A percentile compares a stretch with the other conserved stretches of the same genome.
phyloP scores from a whole-genome alignment of 2,888 invertebrate genomes.

The Coremacera marginata region DNA sequence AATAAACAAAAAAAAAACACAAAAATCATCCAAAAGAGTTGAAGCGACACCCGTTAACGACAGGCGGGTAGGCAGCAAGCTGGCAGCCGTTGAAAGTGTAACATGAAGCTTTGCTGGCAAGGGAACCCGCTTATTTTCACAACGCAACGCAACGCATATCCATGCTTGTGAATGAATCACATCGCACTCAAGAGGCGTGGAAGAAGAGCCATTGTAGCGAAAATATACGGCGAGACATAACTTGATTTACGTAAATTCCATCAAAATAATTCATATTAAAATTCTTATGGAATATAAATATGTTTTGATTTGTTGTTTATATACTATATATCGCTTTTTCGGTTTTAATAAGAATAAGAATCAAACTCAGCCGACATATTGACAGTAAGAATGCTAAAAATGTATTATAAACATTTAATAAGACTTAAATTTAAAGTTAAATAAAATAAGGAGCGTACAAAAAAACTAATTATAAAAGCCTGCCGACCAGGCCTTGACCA shows the following conservation, averaged over 20 bases:
- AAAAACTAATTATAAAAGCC: no score
- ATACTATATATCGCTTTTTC: no score
- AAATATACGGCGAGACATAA: slow-evolving; percentile 11
- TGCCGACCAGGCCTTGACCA: neutral
- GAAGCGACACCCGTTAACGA: neutral
- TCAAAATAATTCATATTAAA: slow-evolving; percentile 40
- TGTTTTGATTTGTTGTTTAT: no score
- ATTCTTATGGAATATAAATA: neutral
- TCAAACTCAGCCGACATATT: neutral
- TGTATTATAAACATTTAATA: no score
- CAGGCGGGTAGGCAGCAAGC: neutral
- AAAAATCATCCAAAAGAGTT: neutral
- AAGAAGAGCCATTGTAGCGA: neutral
- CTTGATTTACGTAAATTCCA: slow-evolving; percentile 39
- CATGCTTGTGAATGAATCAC: neutral
- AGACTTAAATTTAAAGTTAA: no score
- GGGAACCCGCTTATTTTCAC: neutral
- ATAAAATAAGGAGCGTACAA: no score
- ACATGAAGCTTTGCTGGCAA: neutral
- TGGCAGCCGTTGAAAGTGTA: neutral
- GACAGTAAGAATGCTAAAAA: no score
- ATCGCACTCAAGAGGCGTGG: neutral
- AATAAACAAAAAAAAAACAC: neutral
- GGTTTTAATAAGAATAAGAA: no score
- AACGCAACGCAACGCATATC: no score